Evolutionary conservation across 2,888 invertebrate species (phyloP).

Genomic region (Athalia circularis): DNA sequence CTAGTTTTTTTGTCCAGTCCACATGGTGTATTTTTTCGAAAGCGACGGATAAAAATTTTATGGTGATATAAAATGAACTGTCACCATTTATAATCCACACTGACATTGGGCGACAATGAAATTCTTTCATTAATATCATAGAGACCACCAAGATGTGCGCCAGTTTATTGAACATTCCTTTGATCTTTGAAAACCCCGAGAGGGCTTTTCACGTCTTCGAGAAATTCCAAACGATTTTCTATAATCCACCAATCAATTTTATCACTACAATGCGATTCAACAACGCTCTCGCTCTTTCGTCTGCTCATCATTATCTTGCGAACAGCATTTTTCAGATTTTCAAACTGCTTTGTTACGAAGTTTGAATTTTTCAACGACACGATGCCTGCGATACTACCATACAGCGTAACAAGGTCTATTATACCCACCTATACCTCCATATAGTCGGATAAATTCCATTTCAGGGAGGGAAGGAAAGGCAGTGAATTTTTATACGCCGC

Average conservation of each 20-base stretch:
- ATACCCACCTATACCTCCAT: background rate
- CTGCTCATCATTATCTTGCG: background rate
- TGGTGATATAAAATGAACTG: too few species aligned
- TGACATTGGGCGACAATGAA: too few species aligned
- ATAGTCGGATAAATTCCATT: background rate
- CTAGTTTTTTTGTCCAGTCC: too few species aligned
- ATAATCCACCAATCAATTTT: background rate
- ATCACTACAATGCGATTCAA: slow-evolving; percentile 2
- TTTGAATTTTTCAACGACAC: slow-evolving; percentile 19
- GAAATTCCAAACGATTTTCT: too few species aligned
- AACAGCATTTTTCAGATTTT: slow-evolving; percentile 18
- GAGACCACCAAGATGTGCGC: too few species aligned
- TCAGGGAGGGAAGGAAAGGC: background rate
- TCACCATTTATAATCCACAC: too few species aligned
- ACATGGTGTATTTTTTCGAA: too few species aligned
- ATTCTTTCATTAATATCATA: too few species aligned
- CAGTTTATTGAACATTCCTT: too few species aligned
- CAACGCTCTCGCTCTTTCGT: background rate
- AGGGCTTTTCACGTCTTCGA: too few species aligned
- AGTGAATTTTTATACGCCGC: slow-evolving; percentile 10
- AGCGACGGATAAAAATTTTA: too few species aligned
- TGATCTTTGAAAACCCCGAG: too few species aligned
- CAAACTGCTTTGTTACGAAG: slow-evolving; percentile 20
- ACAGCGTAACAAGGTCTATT: background rate
- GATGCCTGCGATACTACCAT: background rate